Percentiles rank a stretch among this genome's conserved stretches.
Evolutionary conservation across 2,797 vertebrate species (phyloP).

Genomic region (Rhynchotus rufescens): DNA sequence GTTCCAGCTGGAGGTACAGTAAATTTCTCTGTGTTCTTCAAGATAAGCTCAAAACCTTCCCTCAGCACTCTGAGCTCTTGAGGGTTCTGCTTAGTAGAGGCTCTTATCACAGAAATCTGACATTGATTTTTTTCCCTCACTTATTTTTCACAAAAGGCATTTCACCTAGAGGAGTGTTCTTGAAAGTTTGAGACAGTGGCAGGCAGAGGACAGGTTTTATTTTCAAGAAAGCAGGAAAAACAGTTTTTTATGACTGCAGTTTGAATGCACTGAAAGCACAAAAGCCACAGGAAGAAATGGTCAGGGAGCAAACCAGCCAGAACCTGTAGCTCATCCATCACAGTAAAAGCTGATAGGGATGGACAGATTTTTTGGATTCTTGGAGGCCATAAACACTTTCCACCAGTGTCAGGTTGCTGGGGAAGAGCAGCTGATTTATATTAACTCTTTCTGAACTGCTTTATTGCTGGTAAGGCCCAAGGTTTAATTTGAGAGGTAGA

Average conservation of each 20-base stretch:
- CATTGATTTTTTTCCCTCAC: rapidly evolving
- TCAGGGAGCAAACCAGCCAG: neutral
- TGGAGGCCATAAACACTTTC: conserved; percentile 5
- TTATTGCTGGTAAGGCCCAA: neutral
- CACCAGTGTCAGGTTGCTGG: neutral
- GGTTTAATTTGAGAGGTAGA: neutral
- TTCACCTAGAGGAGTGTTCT: neutral
- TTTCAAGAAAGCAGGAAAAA: neutral
- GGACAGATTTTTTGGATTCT: conserved; percentile 11
- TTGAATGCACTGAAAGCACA: neutral
- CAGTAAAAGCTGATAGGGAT: neutral
- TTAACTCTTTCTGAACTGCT: neutral
- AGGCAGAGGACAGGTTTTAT: neutral
- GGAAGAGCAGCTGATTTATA: neutral
- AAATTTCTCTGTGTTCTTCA: neutral
- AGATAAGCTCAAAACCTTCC: neutral
- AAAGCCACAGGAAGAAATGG: neutral
- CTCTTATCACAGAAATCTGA: neutral
- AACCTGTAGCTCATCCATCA: neutral
- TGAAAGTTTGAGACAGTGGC: neutral
- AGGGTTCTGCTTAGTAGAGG: neutral
- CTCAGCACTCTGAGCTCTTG: neutral
- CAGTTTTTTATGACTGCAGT: neutral
- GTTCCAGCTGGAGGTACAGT: neutral
- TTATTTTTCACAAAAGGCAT: neutral